Evolutionary conservation across 1,140 invertebrate species (phyloP), one percentile per base, ranked within the genome.

Genomic region (Physella acuta): DNA sequence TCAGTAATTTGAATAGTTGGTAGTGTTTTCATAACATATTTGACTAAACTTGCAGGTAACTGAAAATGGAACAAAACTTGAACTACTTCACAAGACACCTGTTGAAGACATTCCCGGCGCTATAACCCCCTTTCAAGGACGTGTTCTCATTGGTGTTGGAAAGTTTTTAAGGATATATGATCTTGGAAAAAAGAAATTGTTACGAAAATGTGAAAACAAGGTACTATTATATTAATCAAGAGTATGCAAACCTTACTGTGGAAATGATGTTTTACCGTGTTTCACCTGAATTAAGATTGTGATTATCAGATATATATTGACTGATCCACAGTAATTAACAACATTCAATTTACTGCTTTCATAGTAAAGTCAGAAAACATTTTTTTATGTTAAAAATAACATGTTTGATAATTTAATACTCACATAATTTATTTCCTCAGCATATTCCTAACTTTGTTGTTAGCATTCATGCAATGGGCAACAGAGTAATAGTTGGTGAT

Each of bases 161-260:
- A 90, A 91, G 68, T 91, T 94, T 85, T 84, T 99, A 5, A 87
- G 97, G 67, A 88, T 99, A 4, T 99, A 99, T 82, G 97, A 99
- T 77, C 90, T 98, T 79, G 98, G 97, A 51, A 97, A 96, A 79
- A 96, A 97, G 82, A 99, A 99, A 84, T 83, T 99, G 36, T 84
- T 99, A 4, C 88, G 95, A 49, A 99, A 99, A 86, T 99, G 97
- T 87, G 98, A 99, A 87, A 99, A 99, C 85, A 96, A 97, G 87
- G 91, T 92, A 80, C 37, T n/a, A n/a, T n/a, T n/a, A n/a, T n/a
- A n/a, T n/a, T n/a, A n/a, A n/a, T n/a, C n/a, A n/a, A n/a, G n/a
- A n/a, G n/a, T n/a, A n/a, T n/a, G n/a, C n/a, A n/a, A n/a, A n/a
- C n/a, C n/a, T n/a, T n/a, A n/a, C n/a, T 59, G 64, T 67, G 63